Conservation (phyloP, 2,888 invertebrate genomes). For the Leucania comma region DNA sequence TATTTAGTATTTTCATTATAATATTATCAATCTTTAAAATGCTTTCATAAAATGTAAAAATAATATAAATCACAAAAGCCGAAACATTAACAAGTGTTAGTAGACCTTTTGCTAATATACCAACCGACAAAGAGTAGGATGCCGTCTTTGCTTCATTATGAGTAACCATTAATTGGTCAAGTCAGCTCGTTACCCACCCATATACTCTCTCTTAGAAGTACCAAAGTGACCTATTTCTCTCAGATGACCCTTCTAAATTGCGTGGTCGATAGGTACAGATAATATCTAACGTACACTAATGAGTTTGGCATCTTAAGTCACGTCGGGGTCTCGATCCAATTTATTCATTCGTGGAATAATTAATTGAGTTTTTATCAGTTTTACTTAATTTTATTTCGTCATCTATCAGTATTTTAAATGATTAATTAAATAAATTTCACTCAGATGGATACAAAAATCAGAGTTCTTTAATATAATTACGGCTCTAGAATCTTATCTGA, state of each 20-base stretch:
- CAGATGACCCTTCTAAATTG: constrained; percentile 49
- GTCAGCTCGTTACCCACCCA: background rate
- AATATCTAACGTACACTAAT: constrained; percentile 41
- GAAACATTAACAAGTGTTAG: too few relatives aligned
- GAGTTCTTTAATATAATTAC: background rate
- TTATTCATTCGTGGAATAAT: constrained; percentile 9
- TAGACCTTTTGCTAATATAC: background rate
- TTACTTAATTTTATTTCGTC: background rate
- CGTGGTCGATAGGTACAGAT: constrained; percentile 35
- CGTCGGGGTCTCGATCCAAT: constrained; percentile 8
- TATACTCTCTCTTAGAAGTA: constrained; percentile 1
- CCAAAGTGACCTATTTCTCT: constrained; percentile 41
- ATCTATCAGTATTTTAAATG: background rate
- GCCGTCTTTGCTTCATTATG: background rate
- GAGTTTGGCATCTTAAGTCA: constrained; percentile 40
- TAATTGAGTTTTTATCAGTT: constrained; percentile 8
- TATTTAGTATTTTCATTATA: too few relatives aligned
- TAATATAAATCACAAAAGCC: too few relatives aligned
- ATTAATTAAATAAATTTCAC: constrained; percentile 2
- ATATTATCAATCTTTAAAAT: too few relatives aligned
- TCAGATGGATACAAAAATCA: background rate
- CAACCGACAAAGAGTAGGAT: background rate
- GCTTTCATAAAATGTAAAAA: too few relatives aligned
- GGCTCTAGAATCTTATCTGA: background rate
- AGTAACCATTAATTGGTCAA: constrained; percentile 4